phyloP scores from a whole-genome alignment of 1,140 invertebrate genomes.

The Pantala flavescens region DNA sequence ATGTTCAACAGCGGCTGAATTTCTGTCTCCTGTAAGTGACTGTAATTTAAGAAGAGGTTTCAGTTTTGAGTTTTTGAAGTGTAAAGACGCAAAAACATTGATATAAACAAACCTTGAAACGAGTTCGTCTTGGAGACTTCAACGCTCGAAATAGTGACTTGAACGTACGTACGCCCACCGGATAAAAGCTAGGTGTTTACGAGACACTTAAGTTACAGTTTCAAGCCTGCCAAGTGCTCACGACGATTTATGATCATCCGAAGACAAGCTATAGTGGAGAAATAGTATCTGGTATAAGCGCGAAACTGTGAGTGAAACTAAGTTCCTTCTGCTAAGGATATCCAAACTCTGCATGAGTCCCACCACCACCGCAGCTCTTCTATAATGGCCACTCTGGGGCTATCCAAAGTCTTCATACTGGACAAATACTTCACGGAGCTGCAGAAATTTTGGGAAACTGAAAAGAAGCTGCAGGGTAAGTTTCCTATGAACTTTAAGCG shows the following conservation, averaged over 20 bases:
- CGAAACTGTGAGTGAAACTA: neutral
- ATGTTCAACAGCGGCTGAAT: no score
- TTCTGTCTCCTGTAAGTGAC: no score
- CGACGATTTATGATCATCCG: no score
- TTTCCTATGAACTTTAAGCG: no score
- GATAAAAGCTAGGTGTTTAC: neutral
- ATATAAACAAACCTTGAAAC: no score
- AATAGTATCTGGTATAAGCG: no score
- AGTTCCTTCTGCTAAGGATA: conserved; percentile 2
- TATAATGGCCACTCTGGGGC: conserved; percentile 76
- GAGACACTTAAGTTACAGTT: neutral
- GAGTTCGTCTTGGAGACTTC: neutral
- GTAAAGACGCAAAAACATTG: no score
- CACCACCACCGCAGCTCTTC: neutral
- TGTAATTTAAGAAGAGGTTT: no score
- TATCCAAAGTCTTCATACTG: conserved; percentile 92
- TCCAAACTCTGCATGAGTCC: neutral
- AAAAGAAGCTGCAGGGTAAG: conserved; percentile 88
- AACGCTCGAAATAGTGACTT: neutral
- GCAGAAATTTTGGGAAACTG: conserved; percentile 94
- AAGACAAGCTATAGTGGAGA: no score
- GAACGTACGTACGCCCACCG: neutral
- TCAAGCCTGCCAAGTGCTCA: no score
- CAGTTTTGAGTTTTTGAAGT: no score
- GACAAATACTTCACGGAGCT: conserved; percentile 94